Evolutionary conservation across 2,888 invertebrate genomes (phyloP).

Genomic region (Cheilosia soror): DNA sequence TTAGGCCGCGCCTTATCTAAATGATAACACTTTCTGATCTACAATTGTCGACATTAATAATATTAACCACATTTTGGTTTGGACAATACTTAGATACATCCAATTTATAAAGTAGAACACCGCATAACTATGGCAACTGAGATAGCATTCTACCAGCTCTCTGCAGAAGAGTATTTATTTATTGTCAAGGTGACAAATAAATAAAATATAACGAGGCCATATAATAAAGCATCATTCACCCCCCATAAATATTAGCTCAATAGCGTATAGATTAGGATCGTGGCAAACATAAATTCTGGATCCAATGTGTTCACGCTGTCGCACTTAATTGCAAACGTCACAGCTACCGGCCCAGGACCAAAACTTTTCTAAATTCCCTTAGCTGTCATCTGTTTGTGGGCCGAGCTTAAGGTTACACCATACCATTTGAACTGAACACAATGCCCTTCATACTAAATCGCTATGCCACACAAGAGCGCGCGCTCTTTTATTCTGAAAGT

Average conservation of each 20-base stretch:
- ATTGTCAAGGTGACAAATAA: slow-evolving; percentile 50
- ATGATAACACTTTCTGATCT: too few species aligned
- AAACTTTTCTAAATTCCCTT: slow-evolving; percentile 40
- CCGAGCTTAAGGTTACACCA: not conserved
- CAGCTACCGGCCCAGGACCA: slow-evolving; percentile 19
- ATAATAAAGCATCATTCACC: slow-evolving; percentile 53
- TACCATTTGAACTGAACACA: not conserved
- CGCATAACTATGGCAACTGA: not conserved
- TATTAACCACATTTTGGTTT: too few species aligned
- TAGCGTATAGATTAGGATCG: slow-evolving; percentile 66
- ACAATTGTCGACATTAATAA: too few species aligned
- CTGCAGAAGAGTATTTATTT: slow-evolving; percentile 41
- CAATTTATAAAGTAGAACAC: too few species aligned
- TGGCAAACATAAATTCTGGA: slow-evolving; percentile 55
- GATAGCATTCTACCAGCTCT: slow-evolving; percentile 17
- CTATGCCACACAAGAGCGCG: slow-evolving; percentile 11
- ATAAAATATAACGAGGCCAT: slow-evolving; percentile 61
- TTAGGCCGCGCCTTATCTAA: too few species aligned
- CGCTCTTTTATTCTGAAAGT: slow-evolving; percentile 16
- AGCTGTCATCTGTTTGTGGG: slow-evolving; percentile 9
- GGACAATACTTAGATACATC: too few species aligned
- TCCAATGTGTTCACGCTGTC: slow-evolving; percentile 59
- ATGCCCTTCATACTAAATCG: not conserved
- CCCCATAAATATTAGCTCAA: slow-evolving; percentile 59
- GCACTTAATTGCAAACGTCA: slow-evolving; percentile 61